Evolutionary conservation across 2,797 vertebrate genomes (phyloP).

Genomic region (Clarias fuscus): DNA sequence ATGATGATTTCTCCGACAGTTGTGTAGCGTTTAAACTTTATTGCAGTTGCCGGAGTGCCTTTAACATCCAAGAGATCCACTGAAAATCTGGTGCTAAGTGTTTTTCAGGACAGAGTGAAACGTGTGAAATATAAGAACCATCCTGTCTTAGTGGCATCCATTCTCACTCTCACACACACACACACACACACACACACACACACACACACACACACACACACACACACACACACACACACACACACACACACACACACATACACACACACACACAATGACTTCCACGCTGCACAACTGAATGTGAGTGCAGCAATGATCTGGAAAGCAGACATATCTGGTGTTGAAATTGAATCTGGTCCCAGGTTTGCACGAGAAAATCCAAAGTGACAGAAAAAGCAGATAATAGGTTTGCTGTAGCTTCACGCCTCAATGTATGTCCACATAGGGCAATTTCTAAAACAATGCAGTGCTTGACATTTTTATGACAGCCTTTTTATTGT

Average conservation of each 20-base stretch:
- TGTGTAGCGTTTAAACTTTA: constrained; percentile 60
- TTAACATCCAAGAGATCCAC: constrained; percentile 59
- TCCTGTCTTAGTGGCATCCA: constrained; percentile 55
- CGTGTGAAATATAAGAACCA: constrained; percentile 69
- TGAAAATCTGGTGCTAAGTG: constrained; percentile 70
- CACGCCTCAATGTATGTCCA: constrained; percentile 78
- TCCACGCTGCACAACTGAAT: constrained; percentile 56
- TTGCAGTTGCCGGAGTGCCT: constrained; percentile 63
- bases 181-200: constrained; percentile 18
- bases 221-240: constrained; percentile 38
- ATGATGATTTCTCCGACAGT: constrained; percentile 60
- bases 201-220: constrained; percentile 61
- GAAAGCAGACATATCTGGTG: constrained; percentile 69
- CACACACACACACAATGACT: constrained; percentile 64
- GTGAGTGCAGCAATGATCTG: constrained; percentile 57
- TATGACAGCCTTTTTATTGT: constrained; percentile 74
- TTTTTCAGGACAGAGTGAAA: constrained; percentile 71
- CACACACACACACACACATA: constrained; percentile 66
- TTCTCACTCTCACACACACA: constrained; percentile 23
- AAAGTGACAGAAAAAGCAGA: constrained; percentile 81
- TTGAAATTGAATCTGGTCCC: constrained; percentile 80
- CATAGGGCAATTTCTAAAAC: constrained; percentile 77
- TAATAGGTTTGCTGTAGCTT: constrained; percentile 82
- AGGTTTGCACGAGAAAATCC: constrained; percentile 75
- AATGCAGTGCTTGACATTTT: constrained; percentile 72